Conservation (phyloP, 2,888 invertebrate species). For the Brenthis daphne region DNA sequence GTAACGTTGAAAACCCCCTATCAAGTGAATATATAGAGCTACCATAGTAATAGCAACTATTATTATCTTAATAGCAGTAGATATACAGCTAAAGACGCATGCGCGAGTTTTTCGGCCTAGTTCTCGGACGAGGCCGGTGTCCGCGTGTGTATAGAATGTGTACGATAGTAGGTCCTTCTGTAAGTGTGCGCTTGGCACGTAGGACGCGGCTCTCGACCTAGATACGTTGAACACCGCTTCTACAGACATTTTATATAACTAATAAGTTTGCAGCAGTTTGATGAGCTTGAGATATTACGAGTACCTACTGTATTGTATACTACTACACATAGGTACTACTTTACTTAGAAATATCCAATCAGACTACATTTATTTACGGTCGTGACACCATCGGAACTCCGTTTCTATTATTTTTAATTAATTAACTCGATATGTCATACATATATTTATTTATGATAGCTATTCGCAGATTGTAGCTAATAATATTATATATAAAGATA, state of each 20-base stretch:
- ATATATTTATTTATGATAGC: too few species aligned
- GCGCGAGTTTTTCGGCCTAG: constrained; percentile 70
- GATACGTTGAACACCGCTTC: constrained; percentile 48
- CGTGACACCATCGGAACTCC: too few species aligned
- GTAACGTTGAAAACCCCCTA: neutral
- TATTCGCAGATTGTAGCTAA: too few species aligned
- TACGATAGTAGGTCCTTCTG: constrained; percentile 41
- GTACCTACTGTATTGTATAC: neutral
- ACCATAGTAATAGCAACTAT: constrained; percentile 9
- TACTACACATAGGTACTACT: neutral
- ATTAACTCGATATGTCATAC: too few species aligned
- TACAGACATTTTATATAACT: constrained; percentile 40
- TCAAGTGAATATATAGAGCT: neutral
- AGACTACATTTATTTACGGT: too few species aligned
- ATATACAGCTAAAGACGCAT: constrained; percentile 50
- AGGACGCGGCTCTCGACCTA: constrained; percentile 64
- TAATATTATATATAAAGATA: too few species aligned
- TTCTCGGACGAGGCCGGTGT: constrained; percentile 54
- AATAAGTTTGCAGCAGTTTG: constrained; percentile 34
- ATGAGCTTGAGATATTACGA: constrained; percentile 14
- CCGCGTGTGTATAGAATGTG: constrained; percentile 44
- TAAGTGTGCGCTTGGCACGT: constrained; percentile 62
- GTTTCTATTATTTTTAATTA: too few species aligned
- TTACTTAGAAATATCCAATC: neutral
- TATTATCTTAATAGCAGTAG: constrained; percentile 38